Evolutionary conservation across 2,888 invertebrate genomes (phyloP), one percentile per base, ranked within the genome.

Genomic region (Acanthococcus lagerstroemiae): DNA sequence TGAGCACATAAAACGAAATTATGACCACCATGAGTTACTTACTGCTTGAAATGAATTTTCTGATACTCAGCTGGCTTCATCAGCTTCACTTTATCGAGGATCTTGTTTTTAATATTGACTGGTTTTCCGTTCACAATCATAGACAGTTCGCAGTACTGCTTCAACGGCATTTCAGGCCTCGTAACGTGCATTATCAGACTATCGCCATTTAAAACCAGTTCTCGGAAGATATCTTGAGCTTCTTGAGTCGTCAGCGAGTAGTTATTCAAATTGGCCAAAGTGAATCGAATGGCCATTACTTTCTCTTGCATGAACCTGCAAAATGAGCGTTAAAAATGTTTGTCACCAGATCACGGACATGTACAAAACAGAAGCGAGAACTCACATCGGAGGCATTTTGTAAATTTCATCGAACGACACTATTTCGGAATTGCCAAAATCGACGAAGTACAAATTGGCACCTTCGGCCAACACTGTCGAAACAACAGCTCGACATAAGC

Each of bases 261-360:
- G 71, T 84, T 84, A 24, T n/a, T 25, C 25, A 87, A 80, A 19
- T 87, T 87, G 24, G 85, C 84, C 46, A 90, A 74, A 37, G 85
- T 83, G 72, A 88, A 87, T 71, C 87, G 80, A 74, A 87, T 82
- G 0, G 89, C 88, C 79, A 87, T 85, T 4, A 87, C 85, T 78
- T 83, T 83, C 0, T 84, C 83, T 67, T 83, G 80, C 1, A 88
- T 80, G 75, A 70, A 70, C 19, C 71, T 71, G 30, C 9, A 65
- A 65, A 12, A n/a, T 15, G 27, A 22, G 1, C 9, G 1, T 50
- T 12, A 50, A 4, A 46, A n/a, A 52, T 24, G 4, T 4, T n/a
- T n/a, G n/a, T n/a, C 44, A 37, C 44, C 9, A 37, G n/a, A n/a
- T n/a, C n/a, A n/a, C n/a, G n/a, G n/a, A n/a, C n/a, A n/a, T n/a